Evolutionary conservation across 2,113 vertebrate species (phyloP), one percentile per base, ranked within the genome.

Genomic region (Hystrix cristata): DNA sequence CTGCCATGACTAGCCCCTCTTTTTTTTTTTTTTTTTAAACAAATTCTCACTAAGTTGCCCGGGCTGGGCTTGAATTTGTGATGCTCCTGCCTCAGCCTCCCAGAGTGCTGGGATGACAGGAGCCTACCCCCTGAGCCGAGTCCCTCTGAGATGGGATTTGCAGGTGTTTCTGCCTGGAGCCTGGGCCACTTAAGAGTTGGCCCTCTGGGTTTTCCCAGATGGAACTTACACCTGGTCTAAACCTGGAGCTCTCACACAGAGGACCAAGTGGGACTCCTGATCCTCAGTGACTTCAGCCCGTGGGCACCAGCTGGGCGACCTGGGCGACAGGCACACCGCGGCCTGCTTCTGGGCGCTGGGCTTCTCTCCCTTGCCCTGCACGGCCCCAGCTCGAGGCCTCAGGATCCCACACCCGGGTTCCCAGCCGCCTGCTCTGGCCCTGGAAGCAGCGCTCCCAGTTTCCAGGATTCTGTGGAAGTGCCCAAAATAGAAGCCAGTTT

Each of bases 401-500:
- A 1, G 18, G 25, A 19, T 5, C 38, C 38, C 4, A 4, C 16
- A 21, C 59, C 3, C 1, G 34, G n/a, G 43, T 60, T 16, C 29
- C 5, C 16, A 23, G 46, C 3, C 10, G 59, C 34, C 55, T 23
- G 29, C 65, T 38, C 46, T 3, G 25, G 21, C 7, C 72, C 14
- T 29, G 7, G 21, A 29, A 86, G 62, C 11, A 23, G 38, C 59
- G 80, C 1, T 1, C 23, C 76, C 69, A 7, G 4, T 43, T 43
- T 59, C 25, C 29, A 11, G 90, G 18, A 51, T 90, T 92, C 91
- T 11, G 3, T n/a, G 57, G 87, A 97, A 76, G 15, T n/a, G 38
- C 85, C 59, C 81, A 80, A 18, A 96, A 95, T 76, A 94, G 96
- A 72, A 95, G 38, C 69, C 10, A 23, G 4, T 87, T 87, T 87